A percentile compares a stretch with the other conserved stretches of the same genome.
Evolutionary conservation across 2,888 invertebrate genomes (phyloP).

Genomic region (Lacanobia oleracea): DNA sequence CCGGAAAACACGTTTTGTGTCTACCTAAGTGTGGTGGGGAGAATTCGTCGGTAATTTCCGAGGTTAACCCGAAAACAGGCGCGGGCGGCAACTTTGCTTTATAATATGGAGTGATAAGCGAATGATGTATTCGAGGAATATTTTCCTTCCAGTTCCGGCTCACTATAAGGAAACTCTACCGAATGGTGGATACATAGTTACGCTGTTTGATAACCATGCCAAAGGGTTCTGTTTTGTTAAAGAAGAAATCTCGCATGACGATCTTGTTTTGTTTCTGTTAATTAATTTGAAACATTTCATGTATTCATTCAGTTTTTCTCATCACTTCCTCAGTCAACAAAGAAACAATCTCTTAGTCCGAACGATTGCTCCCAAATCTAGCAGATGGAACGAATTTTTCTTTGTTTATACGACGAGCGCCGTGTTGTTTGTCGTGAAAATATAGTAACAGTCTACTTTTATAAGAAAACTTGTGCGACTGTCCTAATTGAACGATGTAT

Average conservation of each 20-base stretch:
- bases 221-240: constrained; percentile 30
- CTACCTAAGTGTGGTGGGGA: constrained; percentile 1
- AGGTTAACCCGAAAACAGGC: constrained; percentile 34
- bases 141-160: constrained; percentile 22
- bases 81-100: constrained; percentile 19
- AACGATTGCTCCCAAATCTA: constrained; percentile 66
- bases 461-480: constrained; percentile 67
- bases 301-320: constrained; percentile 49
- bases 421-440: constrained; percentile 67
- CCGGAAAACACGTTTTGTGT: constrained; percentile 22
- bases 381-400: constrained; percentile 67
- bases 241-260: constrained; percentile 22
- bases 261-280: constrained; percentile 35
- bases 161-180: constrained; percentile 19
- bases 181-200: neutral
- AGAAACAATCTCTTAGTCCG: constrained; percentile 68
- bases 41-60: constrained; percentile 33
- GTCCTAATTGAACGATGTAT: constrained; percentile 65
- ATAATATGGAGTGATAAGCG: constrained; percentile 38
- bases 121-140: constrained; percentile 22
- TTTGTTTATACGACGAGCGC: constrained; percentile 60
- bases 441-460: constrained; percentile 65
- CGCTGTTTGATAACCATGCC: neutral
- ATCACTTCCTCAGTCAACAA: constrained; percentile 55
- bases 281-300: constrained; percentile 59